phyloP scores from a whole-genome alignment of 2,797 vertebrate species.

The Ctenopoma multispine region DNA sequence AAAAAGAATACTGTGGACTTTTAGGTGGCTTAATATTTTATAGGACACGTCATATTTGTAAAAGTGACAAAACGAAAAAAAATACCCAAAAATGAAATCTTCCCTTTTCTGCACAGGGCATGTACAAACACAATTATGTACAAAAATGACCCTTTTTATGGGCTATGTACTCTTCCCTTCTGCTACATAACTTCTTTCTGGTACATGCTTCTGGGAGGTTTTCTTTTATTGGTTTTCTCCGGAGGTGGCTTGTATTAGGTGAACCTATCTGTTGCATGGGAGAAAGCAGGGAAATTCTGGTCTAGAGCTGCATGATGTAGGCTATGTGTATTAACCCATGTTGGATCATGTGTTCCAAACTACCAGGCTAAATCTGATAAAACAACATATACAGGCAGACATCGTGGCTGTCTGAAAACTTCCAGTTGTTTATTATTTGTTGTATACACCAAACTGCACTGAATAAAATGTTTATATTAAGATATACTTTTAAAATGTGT shows the following conservation, averaged over 20 bases:
- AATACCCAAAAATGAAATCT: constrained; percentile 70
- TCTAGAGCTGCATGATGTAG: constrained; percentile 99
- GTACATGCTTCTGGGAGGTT: constrained; percentile 89
- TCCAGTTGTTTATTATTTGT: constrained; percentile 98
- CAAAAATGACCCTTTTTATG: constrained; percentile 89
- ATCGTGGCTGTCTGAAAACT: constrained; percentile 87
- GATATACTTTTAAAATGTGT: constrained; percentile 92
- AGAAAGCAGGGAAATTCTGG: constrained; percentile 93
- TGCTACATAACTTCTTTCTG: constrained; percentile 85
- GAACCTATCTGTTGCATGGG: constrained; percentile 99
- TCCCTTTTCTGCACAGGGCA: constrained; percentile 91
- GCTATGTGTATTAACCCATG: constrained; percentile 96
- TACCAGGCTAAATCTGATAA: constrained; percentile 85
- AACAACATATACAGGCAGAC: constrained; percentile 87
- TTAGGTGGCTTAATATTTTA: constrained; percentile 92
- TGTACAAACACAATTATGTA: constrained; percentile 89
- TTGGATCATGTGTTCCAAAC: constrained; percentile 95
- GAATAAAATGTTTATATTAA: constrained; percentile 99
- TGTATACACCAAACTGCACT: constrained; percentile 98
- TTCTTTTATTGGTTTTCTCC: constrained; percentile 87
- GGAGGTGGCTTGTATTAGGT: constrained; percentile 86
- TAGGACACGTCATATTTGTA: constrained; percentile 95
- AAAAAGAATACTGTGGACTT: constrained; percentile 86
- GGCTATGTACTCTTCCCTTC: constrained; percentile 88
- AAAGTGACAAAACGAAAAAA: constrained; percentile 79